Evolutionary conservation across 2,113 vertebrate genomes (phyloP).

Genomic region (Hoplias malabaricus): DNA sequence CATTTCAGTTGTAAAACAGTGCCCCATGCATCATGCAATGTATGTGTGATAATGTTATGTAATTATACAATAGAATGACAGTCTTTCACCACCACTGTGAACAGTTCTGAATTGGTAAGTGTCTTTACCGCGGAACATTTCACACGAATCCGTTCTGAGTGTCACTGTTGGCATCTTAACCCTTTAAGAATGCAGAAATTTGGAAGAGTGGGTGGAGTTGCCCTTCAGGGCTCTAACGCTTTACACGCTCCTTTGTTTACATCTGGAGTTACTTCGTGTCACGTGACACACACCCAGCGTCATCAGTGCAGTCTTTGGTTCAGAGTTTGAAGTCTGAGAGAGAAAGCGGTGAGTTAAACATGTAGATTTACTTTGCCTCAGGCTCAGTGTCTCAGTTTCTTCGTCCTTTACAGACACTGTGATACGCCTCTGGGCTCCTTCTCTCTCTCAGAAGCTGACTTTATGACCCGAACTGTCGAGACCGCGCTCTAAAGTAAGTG

Average conservation of each 20-base stretch:
- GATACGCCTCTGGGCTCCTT: too few relatives aligned
- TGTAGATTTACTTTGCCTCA: neutral
- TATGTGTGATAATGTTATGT: too few relatives aligned
- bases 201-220: too few relatives aligned
- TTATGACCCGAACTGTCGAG: neutral
- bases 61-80: too few relatives aligned
- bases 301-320: slow-evolving; percentile 17
- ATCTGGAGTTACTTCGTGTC: slow-evolving; percentile 36
- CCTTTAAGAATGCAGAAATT: too few relatives aligned
- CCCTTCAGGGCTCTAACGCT: neutral
- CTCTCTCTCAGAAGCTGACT: neutral
- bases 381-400: neutral
- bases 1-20: too few relatives aligned
- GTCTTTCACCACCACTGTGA: too few relatives aligned
- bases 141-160: too few relatives aligned
- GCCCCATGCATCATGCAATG: too few relatives aligned
- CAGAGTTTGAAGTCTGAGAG: slow-evolving; percentile 50
- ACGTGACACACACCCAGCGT: slow-evolving; percentile 40
- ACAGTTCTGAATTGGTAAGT: too few relatives aligned
- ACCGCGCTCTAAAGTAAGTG: neutral
- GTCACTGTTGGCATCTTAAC: too few relatives aligned
- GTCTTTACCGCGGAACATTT: too few relatives aligned
- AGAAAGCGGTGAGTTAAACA: neutral
- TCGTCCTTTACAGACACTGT: neutral
- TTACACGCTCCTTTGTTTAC: slow-evolving; percentile 44